These are phyloP conservation scores for Eriocheir sinensis DNA, from an alignment of 1,140 invertebrate genomes.

Conservation along the genomic window DNA sequence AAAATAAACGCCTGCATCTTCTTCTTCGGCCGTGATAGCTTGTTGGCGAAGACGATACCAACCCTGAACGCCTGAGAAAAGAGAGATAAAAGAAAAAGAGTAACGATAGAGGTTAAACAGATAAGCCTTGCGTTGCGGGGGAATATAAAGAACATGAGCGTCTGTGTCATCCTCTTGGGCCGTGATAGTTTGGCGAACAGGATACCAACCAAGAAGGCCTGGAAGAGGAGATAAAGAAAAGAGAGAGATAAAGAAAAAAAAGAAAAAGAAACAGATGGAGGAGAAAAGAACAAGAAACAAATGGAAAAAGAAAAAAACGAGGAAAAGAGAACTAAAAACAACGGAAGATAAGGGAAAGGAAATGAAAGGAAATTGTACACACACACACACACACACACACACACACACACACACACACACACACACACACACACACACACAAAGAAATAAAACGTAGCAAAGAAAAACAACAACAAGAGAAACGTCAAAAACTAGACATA, in stretches of 20 bases:
- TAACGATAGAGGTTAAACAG: no score
- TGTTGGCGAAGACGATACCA: conserved; percentile 97
- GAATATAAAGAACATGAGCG: no score
- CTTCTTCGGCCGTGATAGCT: conserved; percentile 98
- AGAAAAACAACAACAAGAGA: neutral
- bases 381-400: no score
- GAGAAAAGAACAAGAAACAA: neutral
- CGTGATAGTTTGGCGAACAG: no score
- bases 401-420: no score
- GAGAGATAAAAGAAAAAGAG: neutral
- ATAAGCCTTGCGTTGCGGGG: no score
- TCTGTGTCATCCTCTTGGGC: no score
- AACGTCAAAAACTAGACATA: neutral
- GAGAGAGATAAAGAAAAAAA: conserved; percentile 12
- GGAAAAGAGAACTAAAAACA: neutral
- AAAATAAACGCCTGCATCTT: conserved; percentile 98
- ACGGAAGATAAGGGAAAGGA: neutral
- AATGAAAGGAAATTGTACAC: no score
- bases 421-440: no score
- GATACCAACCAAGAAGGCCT: no score
- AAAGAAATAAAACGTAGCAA: neutral
- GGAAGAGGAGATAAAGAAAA: no score
- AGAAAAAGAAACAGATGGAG: neutral
- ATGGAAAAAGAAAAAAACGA: neutral
- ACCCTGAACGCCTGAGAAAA: conserved; percentile 90